Conservation (phyloP, 2,888 invertebrate species). For the Drosophila hamatofila region DNA sequence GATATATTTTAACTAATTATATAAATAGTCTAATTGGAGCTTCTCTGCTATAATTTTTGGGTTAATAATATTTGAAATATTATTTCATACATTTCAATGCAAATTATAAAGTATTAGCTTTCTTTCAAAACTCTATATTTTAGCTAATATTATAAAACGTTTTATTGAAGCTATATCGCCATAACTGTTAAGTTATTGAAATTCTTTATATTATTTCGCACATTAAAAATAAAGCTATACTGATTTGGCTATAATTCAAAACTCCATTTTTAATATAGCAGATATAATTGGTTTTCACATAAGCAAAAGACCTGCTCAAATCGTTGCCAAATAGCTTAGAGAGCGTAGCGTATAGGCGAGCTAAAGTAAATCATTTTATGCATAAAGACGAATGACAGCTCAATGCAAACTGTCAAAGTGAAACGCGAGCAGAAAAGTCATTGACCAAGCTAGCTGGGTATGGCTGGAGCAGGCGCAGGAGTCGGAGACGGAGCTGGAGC, state of each 20-base stretch:
- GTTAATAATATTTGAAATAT: too few species aligned
- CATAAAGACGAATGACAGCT: slow-evolving; percentile 39
- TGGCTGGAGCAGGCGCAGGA: not conserved
- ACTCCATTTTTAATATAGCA: not conserved
- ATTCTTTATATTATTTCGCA: not conserved
- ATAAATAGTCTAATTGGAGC: too few species aligned
- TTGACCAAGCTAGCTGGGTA: slow-evolving; percentile 13
- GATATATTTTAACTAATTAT: too few species aligned
- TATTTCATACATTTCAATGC: too few species aligned
- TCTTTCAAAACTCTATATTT: too few species aligned
- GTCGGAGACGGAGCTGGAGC: slow-evolving; percentile 40
- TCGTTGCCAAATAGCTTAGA: not conserved
- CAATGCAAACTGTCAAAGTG: slow-evolving; percentile 35
- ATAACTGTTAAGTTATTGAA: not conserved
- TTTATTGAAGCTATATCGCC: too few species aligned
- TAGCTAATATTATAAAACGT: too few species aligned
- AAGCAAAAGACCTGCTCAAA: not conserved
- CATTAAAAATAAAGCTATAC: not conserved
- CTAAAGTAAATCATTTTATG: slow-evolving; percentile 35
- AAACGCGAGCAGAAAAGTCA: slow-evolving; percentile 17
- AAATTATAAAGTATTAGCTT: too few species aligned
- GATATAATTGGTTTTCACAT: not conserved
- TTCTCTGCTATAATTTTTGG: too few species aligned
- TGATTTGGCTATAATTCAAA: not conserved
- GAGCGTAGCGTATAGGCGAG: not conserved